Conservation (phyloP, 2,888 invertebrate species). For the Noctuana brunneofusca region DNA sequence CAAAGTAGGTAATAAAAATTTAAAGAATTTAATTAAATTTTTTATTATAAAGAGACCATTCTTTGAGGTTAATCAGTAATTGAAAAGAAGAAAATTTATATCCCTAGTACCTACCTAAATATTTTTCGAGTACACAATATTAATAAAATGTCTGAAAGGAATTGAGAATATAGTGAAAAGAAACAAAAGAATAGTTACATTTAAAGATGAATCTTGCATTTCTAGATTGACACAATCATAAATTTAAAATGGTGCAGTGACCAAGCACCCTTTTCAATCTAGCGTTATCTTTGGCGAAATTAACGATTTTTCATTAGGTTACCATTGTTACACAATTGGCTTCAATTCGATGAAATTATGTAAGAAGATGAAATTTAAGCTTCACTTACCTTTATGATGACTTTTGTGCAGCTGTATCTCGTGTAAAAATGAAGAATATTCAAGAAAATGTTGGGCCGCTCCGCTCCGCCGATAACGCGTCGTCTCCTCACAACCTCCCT, state of each 20-base stretch:
- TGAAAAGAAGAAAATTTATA: too few relatives aligned
- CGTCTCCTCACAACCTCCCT: constrained; percentile 28
- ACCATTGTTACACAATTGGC: constrained; percentile 7
- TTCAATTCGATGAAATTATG: constrained; percentile 19
- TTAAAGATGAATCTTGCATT: background rate
- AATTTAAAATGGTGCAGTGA: background rate
- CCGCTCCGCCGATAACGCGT: constrained; percentile 27
- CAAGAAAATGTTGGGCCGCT: constrained; percentile 23
- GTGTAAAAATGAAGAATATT: constrained; percentile 29
- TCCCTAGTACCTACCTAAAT: too few relatives aligned
- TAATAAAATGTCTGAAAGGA: background rate
- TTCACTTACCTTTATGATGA: constrained; percentile 36
- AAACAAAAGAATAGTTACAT: background rate
- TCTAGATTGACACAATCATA: background rate
- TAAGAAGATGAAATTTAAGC: constrained; percentile 7
- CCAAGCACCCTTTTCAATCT: constrained; percentile 14
- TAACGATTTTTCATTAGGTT: constrained; percentile 40
- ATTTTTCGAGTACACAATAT: background rate
- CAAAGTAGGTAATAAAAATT: background rate
- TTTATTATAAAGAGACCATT: too few relatives aligned
- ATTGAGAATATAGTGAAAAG: background rate
- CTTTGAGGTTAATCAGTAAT: too few relatives aligned
- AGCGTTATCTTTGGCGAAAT: constrained; percentile 35
- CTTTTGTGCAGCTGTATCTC: constrained; percentile 6
- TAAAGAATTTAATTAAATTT: background rate